Evolutionary conservation across 2,888 invertebrate genomes (phyloP), one percentile per base, ranked within the genome.

Genomic region (Tuberolachnus salignus): DNA sequence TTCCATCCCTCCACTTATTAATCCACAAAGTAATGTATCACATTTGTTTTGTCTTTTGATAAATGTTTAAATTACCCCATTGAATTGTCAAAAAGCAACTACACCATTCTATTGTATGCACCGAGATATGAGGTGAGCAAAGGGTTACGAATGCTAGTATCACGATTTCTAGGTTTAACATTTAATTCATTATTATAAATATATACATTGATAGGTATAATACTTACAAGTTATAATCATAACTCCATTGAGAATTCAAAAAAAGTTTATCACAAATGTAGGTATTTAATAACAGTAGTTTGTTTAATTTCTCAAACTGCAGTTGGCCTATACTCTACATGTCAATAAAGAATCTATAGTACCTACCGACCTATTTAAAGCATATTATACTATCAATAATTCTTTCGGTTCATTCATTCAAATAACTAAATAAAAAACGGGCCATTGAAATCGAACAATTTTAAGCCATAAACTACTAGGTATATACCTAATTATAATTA

Each of bases 401-500:
- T 72, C 14, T 8, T 14, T n/a, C n/a, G n/a, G n/a, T n/a, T n/a
- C n/a, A n/a, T n/a, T n/a, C n/a, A n/a, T n/a, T 61, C 4, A 72
- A 72, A 19, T 71, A 72, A 72, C 49, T 34, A 1, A 2, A n/a
- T 19, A 1, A 19, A 49, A 72, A 9, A 59, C 19, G 61, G 16
- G 11, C 19, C 14, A 72, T 34, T 16, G 34, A 72, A 72, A 13
- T 16, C 26, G 51, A n/a, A 42, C n/a, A n/a, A n/a, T n/a, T n/a
- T n/a, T n/a, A n/a, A n/a, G n/a, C n/a, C n/a, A n/a, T n/a, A n/a
- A n/a, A n/a, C n/a, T n/a, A n/a, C n/a, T n/a, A n/a, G n/a, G n/a
- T n/a, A n/a, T n/a, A n/a, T 42, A 69, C 34, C 42, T n/a, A 19
- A 2, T 11, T 51, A 63, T 63, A 67, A 67, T 67, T 26, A 49